Conservation (phyloP, 2,888 invertebrate genomes). For the Zonitis immaculata region DNA sequence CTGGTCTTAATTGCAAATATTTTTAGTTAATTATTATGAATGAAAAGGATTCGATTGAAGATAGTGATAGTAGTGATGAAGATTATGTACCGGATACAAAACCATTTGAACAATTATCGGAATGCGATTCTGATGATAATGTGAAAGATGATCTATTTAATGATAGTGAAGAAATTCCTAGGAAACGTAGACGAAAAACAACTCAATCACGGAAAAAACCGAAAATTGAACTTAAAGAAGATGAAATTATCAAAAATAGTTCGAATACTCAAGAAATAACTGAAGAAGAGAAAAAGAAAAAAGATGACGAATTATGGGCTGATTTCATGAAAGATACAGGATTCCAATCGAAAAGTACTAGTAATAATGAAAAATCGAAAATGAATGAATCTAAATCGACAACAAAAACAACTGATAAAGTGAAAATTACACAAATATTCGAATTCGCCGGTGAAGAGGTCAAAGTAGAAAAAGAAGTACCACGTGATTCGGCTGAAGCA, state of each 20-base stretch:
- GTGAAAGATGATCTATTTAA: slow-evolving; percentile 57
- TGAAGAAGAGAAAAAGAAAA: slow-evolving; percentile 64
- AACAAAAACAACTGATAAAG: slow-evolving; percentile 43
- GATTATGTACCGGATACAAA: slow-evolving; percentile 68
- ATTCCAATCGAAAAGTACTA: slow-evolving; percentile 42
- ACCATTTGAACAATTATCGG: slow-evolving; percentile 57
- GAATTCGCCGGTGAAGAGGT: slow-evolving; percentile 88
- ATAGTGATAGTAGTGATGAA: slow-evolving; percentile 72
- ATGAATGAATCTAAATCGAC: slow-evolving; percentile 21
- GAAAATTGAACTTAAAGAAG: slow-evolving; percentile 27
- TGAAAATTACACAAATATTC: slow-evolving; percentile 64
- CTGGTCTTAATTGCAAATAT: not conserved
- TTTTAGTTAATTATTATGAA: slow-evolving; percentile 21
- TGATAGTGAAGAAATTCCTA: slow-evolving; percentile 49
- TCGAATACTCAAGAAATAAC: slow-evolving; percentile 39
- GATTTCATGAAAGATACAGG: slow-evolving; percentile 70
- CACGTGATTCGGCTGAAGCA: slow-evolving; percentile 53
- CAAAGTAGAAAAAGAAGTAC: slow-evolving; percentile 59
- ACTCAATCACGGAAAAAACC: slow-evolving; percentile 32
- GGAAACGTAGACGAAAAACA: slow-evolving; percentile 34
- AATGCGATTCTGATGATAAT: slow-evolving; percentile 62
- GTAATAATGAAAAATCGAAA: slow-evolving; percentile 10
- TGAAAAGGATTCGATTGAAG: slow-evolving; percentile 53
- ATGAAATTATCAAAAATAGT: slow-evolving; percentile 27
- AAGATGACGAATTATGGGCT: slow-evolving; percentile 74